Evolutionary conservation across 2,888 invertebrate genomes (phyloP).

Genomic region (Sinotaia quadrata): DNA sequence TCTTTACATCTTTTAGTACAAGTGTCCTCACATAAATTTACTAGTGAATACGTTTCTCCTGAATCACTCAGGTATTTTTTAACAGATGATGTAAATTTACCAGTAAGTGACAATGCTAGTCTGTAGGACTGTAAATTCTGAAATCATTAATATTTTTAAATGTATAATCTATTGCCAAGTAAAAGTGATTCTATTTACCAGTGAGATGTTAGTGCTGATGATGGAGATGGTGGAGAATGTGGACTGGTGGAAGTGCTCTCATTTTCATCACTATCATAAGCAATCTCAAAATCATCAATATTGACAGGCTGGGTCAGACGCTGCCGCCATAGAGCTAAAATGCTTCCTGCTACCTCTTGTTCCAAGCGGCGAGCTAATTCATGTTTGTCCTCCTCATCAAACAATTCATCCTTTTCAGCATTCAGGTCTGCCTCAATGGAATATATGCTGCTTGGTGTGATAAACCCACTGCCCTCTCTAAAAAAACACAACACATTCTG

Average conservation of each 20-base stretch:
- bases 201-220: no score
- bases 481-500: not conserved
- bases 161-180: no score
- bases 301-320: slow-evolving; percentile 30
- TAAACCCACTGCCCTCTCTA: slow-evolving; percentile 35
- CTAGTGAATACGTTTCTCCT: no score
- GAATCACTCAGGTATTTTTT: no score
- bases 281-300: slow-evolving; percentile 34
- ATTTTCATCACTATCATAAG: slow-evolving; percentile 39
- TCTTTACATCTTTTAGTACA: no score
- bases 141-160: no score
- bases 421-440: slow-evolving; percentile 38
- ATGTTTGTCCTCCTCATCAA: slow-evolving; percentile 34
- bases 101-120: no score
- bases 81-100: no score
- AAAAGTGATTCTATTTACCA: no score
- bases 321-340: slow-evolving; percentile 41
- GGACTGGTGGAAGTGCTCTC: slow-evolving; percentile 26
- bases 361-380: slow-evolving; percentile 41
- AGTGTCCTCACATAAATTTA: no score
- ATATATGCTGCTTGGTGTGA: slow-evolving; percentile 35
- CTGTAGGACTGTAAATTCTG: no score
- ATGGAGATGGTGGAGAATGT: slow-evolving; percentile 35
- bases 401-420: slow-evolving; percentile 31
- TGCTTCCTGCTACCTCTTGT: slow-evolving; percentile 37